Base-by-base conservation (phyloP, 1,140 invertebrate species). In the Eumaeus atala region DNA sequence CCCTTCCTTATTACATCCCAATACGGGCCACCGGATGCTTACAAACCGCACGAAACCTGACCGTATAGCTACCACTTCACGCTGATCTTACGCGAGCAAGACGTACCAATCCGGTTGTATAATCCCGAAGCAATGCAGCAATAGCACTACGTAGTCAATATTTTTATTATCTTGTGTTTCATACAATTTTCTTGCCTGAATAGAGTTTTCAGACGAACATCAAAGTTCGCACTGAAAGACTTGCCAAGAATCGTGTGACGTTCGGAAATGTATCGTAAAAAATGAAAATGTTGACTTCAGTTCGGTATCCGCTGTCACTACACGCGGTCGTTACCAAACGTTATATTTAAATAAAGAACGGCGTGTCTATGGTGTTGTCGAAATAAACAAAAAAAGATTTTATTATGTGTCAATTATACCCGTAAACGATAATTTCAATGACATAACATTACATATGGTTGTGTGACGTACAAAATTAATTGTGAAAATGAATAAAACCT, bases 231-330 rank as follows among this genome's bases (percentile, higher is more conserved):
- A 17, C 28, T 11, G 14, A 10, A 55, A 4, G 21, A 33, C 47
- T 33, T 50, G 47, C 18, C 51, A 42, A 40, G 17, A 52, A 40
- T 11, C 42, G 21, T 34, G 12, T 47, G 40, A 48, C 52, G 52
- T 54, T 28, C 38, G 18, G 33, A 42, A 38, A 14, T 11, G 18
- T 34, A 34, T 34, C 16, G 33, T n/a, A 38, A 28, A 61, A 14
- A 60, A 48, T 47, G 42, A 58, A 61, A 55, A 80, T 77, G 72
- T 59, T 68, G 59, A 61, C 57, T 63, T 75, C 74, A 86, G 83
- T 86, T 9, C 80, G 72, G 61, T 62, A 56, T 34, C 73, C 74
- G 60, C 64, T 82, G 33, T 62, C 73, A 17, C 61, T 56, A 0
- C 51, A 56, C 5, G 53, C 77, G 57, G 70, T 62, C 51, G 81